Conservation (phyloP, 2,113 vertebrate species). For the Labrus mixtus region DNA sequence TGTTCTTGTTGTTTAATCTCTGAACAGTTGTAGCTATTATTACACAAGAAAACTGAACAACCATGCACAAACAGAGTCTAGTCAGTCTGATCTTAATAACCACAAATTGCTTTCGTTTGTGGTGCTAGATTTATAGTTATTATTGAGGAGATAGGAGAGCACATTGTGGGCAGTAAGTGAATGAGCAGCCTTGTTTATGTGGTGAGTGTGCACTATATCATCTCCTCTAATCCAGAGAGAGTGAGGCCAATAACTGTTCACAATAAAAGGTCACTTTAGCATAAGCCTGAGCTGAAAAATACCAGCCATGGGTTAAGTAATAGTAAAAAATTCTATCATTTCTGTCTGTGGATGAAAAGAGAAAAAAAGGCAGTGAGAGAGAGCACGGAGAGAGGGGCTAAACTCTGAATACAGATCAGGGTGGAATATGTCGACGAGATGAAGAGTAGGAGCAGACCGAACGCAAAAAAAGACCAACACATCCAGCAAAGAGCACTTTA, state of each 20-base stretch:
- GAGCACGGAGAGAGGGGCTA: background rate
- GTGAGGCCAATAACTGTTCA: constrained; percentile 35
- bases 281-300: constrained; percentile 40
- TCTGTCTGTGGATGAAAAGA: constrained; percentile 32
- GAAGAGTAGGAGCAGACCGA: constrained; percentile 57
- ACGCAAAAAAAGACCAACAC: constrained; percentile 49
- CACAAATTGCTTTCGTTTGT: constrained; percentile 45
- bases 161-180: constrained; percentile 5
- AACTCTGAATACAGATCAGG: constrained; percentile 65
- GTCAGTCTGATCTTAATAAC: constrained; percentile 40
- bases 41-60: constrained; percentile 25
- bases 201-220: constrained; percentile 12
- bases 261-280: constrained; percentile 47
- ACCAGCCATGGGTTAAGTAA: constrained; percentile 31
- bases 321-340: constrained; percentile 45
- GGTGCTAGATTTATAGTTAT: constrained; percentile 16
- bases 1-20: constrained; percentile 29
- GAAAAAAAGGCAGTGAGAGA: background rate
- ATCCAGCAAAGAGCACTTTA: constrained; percentile 42
- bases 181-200: constrained; percentile 25
- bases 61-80: constrained; percentile 35
- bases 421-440: constrained; percentile 35
- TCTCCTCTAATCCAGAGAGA: constrained; percentile 35
- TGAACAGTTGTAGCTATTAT: constrained; percentile 43
- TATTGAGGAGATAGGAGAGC: constrained; percentile 8